These are phyloP conservation scores for Hydrocynus forskahlii DNA, from an alignment of 2,797 vertebrate genomes.

Conservation along the genomic window DNA sequence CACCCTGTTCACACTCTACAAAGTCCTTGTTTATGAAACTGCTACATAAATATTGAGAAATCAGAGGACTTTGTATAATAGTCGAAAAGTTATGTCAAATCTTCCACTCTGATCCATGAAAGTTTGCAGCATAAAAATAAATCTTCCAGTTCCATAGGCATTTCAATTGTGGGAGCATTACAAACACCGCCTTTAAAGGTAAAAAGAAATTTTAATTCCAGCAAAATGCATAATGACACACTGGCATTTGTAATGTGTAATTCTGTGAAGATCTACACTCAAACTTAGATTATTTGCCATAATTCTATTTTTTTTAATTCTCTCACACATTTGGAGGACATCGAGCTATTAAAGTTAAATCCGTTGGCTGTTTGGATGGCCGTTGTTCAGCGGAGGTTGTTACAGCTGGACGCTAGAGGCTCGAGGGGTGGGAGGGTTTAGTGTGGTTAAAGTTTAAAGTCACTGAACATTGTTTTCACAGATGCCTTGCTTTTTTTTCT, in stretches of 20 bases:
- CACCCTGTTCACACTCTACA: neutral
- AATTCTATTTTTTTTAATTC: neutral
- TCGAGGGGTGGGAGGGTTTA: slow-evolving; percentile 70
- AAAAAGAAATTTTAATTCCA: neutral
- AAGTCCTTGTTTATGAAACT: neutral
- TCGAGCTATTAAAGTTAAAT: neutral
- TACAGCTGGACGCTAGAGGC: slow-evolving; percentile 83
- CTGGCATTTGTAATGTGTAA: neutral
- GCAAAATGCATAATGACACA: neutral
- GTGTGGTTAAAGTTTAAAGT: slow-evolving; percentile 88
- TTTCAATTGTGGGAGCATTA: neutral
- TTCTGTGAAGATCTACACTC: no score
- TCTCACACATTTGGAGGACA: neutral
- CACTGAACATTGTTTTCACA: slow-evolving; percentile 93
- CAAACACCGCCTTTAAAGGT: neutral
- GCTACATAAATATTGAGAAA: neutral
- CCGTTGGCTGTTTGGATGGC: slow-evolving; percentile 12
- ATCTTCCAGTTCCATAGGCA: neutral
- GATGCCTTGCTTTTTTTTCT: slow-evolving; percentile 80
- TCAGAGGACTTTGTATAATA: neutral
- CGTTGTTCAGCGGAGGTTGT: slow-evolving; percentile 80
- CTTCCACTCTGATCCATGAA: neutral
- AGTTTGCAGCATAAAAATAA: neutral
- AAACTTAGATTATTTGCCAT: neutral
- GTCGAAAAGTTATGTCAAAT: neutral